Conservation (phyloP, 2,888 invertebrate species). For the Papilio gigon region DNA sequence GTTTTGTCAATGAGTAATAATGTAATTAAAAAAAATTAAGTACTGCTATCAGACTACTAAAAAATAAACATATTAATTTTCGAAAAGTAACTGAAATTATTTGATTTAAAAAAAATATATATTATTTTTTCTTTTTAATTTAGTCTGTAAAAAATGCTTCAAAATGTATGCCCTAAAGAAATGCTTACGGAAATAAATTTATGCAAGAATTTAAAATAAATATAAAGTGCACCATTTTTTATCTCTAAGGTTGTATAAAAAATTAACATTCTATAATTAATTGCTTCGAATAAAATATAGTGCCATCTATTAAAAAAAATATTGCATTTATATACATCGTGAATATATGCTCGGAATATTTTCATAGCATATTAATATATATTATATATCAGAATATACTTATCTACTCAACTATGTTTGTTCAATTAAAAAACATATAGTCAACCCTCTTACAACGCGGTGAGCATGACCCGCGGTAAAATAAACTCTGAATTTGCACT, state of each 20-base stretch:
- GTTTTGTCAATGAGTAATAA: background rate
- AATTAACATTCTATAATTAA: background rate
- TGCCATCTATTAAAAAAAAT: conserved; percentile 2
- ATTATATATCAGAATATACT: background rate
- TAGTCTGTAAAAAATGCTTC: too few species aligned
- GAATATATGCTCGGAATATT: background rate
- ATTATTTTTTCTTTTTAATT: background rate
- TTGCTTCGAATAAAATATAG: conserved; percentile 16
- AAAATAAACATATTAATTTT: background rate
- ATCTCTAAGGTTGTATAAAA: too few species aligned
- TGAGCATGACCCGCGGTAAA: too few species aligned
- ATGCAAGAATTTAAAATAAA: background rate
- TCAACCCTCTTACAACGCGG: too few species aligned
- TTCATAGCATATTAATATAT: background rate
- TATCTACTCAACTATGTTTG: background rate
- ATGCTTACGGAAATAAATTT: background rate
- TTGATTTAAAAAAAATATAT: background rate
- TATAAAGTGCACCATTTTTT: background rate
- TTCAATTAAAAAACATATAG: background rate
- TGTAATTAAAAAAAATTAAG: conserved; percentile 18
- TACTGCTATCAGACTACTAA: conserved; percentile 29
- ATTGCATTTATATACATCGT: conserved; percentile 3
- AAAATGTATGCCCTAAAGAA: too few species aligned
- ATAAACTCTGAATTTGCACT: too few species aligned
- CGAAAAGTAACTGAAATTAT: background rate